These are phyloP conservation scores for Arothron firmamentum DNA, from an alignment of 2,113 vertebrate genomes.

Conservation along the genomic window DNA sequence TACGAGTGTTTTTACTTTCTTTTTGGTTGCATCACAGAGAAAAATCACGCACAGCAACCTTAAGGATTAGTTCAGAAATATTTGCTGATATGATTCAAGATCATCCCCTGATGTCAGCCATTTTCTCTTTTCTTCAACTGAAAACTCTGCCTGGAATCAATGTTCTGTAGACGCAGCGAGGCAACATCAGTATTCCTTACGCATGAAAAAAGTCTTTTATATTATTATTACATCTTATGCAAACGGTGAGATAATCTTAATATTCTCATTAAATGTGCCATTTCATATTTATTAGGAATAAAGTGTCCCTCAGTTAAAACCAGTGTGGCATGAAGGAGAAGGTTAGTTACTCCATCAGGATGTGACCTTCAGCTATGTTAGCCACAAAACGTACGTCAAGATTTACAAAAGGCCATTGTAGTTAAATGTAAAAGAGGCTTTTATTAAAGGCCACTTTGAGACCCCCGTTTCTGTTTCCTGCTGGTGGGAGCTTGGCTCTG, in stretches of 20 bases:
- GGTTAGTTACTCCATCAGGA: slow-evolving; percentile 16
- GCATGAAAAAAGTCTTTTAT: too few species aligned
- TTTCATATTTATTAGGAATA: slow-evolving; percentile 29
- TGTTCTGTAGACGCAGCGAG: too few species aligned
- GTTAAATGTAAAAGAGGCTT: slow-evolving; percentile 5
- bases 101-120: not conserved
- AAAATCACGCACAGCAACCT: too few species aligned
- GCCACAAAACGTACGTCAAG: not conserved
- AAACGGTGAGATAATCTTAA: slow-evolving; percentile 19
- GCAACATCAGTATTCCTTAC: too few species aligned
- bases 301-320: slow-evolving; percentile 18
- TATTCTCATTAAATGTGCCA: slow-evolving; percentile 34
- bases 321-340: slow-evolving; percentile 14
- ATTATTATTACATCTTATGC: slow-evolving; percentile 7
- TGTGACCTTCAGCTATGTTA: slow-evolving; percentile 9
- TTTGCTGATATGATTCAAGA: not conserved
- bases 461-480: not conserved
- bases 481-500: not conserved
- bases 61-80: too few species aligned
- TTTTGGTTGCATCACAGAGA: too few species aligned
- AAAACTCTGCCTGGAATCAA: too few species aligned
- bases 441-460: slow-evolving; percentile 9
- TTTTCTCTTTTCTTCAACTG: not conserved
- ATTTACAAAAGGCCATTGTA: slow-evolving; percentile 10
- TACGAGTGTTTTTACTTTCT: too few species aligned